Base-by-base conservation (phyloP, 2,113 vertebrate species). In the Tachysurus vachellii region DNA sequence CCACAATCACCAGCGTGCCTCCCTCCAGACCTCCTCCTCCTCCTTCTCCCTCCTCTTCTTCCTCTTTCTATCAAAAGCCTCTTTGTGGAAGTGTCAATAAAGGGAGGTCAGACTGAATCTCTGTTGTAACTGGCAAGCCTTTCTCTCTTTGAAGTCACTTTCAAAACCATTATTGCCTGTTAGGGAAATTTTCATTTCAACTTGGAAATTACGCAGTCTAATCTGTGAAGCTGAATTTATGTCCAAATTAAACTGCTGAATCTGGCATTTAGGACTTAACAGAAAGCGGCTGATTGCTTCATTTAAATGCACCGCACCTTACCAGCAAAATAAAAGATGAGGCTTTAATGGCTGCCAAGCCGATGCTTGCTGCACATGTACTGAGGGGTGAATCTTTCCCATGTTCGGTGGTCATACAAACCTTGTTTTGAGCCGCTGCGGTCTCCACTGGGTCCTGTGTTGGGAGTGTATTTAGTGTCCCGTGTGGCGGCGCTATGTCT, bases 391-490 rank as follows among this genome's bases (percentile, higher is more conserved):
- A 79, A 26, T 54, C n/a, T n/a, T 62, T 61, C 23, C 54, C 16
- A 56, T 36, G 16, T 12, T 62, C 5, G 5, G 11, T n/a, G 56
- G 64, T 6, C 56, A 53, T 42, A 66, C 91, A 86, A 91, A 99
- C 98, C 98, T 94, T 99, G 98, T 91, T 98, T 99, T 85, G 98
- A 99, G 23, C 97, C 97, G 0, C 93, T 96, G 44, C 96, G 96
- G 79, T 99, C 98, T 0, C 95, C 96, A 0, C 96, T 97, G 9
- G 98, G 98, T 64, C 98, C 98, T 0, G 98, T 99, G 93, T 99
- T 99, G 0, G 98, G 98, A 0, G 98, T 99, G 64, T 99, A 99
- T 82, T 99, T 99, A 13, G 98, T 98, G 93, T 99, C 97, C 14
- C 98, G 96, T 11, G 97, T 99, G 89, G 97, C 96, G 5, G 98